Conservation (phyloP, 2,797 vertebrate genomes). For the Lagorchestes hirsutus region DNA sequence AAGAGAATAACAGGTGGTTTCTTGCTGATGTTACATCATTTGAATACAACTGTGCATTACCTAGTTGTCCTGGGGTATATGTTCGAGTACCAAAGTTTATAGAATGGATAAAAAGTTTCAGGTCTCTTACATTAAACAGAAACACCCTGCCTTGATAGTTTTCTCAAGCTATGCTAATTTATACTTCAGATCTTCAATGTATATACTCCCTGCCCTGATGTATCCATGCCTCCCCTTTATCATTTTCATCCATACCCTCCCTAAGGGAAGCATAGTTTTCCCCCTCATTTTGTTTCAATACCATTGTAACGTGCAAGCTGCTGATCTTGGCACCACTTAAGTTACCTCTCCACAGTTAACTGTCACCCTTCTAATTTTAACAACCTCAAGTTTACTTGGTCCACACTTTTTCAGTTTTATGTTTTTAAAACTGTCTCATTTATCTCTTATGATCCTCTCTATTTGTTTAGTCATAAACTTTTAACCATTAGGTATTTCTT, state of each 20-base stretch:
- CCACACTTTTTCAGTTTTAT: not conserved
- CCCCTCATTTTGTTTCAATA: not conserved
- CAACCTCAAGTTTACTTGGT: too few species aligned
- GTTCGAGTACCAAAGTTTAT: constrained; percentile 87
- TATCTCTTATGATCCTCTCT: not conserved
- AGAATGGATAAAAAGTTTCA: constrained; percentile 89
- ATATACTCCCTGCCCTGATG: not conserved
- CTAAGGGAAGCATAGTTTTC: not conserved
- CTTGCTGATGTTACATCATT: constrained; percentile 92
- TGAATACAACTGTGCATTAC: constrained; percentile 89
- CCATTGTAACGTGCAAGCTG: not conserved
- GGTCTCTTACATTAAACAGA: constrained; percentile 48
- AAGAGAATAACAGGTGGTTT: constrained; percentile 87
- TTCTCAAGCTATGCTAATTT: constrained; percentile 9
- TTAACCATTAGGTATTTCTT: not conserved
- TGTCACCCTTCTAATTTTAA: not conserved
- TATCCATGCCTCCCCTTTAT: not conserved
- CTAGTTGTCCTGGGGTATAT: constrained; percentile 91
- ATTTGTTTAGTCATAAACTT: not conserved
- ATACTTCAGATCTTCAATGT: not conserved
- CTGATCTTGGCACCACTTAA: not conserved
- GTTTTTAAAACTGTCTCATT: not conserved
- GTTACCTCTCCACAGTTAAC: not conserved
- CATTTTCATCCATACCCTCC: not conserved
- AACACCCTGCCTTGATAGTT: not conserved